These are phyloP conservation scores for Neotoxoptera formosana DNA, from an alignment of 1,140 invertebrate genomes.

Conservation along the genomic window DNA sequence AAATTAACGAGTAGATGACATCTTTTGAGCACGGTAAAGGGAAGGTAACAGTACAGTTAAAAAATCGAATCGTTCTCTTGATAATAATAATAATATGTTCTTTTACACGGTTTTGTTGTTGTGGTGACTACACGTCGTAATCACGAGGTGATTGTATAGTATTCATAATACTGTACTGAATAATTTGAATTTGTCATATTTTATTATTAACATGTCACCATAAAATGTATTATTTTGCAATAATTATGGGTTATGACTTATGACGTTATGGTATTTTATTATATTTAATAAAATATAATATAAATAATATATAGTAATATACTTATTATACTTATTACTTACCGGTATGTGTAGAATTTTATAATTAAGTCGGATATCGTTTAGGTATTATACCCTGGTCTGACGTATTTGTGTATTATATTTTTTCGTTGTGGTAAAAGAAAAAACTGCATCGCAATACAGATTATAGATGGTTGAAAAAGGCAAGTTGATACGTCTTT, in stretches of 20 bases:
- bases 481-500: background rate
- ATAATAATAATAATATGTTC: background rate
- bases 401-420: background rate
- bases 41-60: too few relatives aligned
- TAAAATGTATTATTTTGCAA: background rate
- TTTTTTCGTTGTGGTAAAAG: background rate
- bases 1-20: too few relatives aligned
- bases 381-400: background rate
- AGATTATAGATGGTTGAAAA: background rate
- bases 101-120: too few relatives aligned
- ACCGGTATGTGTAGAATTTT: too few relatives aligned
- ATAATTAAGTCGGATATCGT: too few relatives aligned
- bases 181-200: background rate
- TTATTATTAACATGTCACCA: background rate
- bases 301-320: too few relatives aligned
- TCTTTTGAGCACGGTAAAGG: background rate
- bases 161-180: background rate
- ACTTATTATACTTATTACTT: too few relatives aligned
- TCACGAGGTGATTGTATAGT: background rate
- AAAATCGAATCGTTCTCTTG: background rate
- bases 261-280: background rate
- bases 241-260: background rate
- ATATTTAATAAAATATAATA: background rate
- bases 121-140: background rate
- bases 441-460: background rate